Base-by-base conservation (phyloP, 2,797 vertebrate species). In the Vireo griseus region DNA sequence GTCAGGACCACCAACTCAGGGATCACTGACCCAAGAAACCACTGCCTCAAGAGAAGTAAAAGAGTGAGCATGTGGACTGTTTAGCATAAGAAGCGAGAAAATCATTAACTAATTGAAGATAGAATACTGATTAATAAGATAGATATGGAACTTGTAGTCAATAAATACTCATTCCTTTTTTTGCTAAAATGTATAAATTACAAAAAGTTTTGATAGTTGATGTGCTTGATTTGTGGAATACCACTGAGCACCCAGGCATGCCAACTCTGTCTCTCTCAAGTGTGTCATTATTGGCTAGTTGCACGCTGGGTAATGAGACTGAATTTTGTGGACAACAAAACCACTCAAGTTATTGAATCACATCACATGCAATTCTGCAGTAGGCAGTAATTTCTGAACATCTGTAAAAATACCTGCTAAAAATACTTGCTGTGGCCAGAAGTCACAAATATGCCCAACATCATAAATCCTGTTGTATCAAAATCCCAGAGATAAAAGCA, bases 1-100 rank as follows among this genome's bases (percentile, higher is more conserved):
- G 15, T 39, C 16, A 15, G 50, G 18, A 50, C 24, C 44, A 11
- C 3, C 2, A 9, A 6, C 22, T 61, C 54, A 16, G 0, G 1
- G 33, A 40, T 45, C 61, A 2, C 39, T 0, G 10, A 50, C 29
- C 35, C 57, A n/a, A 26, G 24, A 26, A 61, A 31, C 4, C 76
- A 24, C 17, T 1, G 0, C 3, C 44, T 33, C 26, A 9, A 20
- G 21, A 16, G 31, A 37, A 21, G 31, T 4, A 4, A 35, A 54
- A 12, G n/a, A 37, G 16, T 9, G n/a, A 45, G 20, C 9, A 1
- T 21, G 10, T 9, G 25, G 17, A 5, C 37, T 63, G 21, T 25
- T 33, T 3, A 40, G 44, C 20, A 13, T 18, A 9, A 31, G 20
- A 9, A 57, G 6, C 2, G 6, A 20, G 29, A 31, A 10, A 31